Base-by-base conservation (phyloP, 2,113 vertebrate species). In the Cryptomyrus ogoouensis region DNA sequence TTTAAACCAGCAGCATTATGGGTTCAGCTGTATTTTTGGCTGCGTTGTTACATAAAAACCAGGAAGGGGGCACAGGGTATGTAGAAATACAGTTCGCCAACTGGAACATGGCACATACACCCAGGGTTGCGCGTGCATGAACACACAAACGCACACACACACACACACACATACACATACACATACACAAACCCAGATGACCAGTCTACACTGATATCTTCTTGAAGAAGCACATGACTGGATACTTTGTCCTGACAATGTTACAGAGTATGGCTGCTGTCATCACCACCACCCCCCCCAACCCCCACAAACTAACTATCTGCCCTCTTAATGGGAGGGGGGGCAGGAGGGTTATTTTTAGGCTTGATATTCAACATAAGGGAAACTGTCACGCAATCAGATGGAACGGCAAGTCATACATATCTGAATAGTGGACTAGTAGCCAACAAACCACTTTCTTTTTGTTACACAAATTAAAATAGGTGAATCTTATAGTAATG, bases 211-310 rank as follows among this genome's bases (percentile, higher is more conserved):
- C 42, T 35, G 27, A 17, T 44, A 89, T 35, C 35, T 12, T 62
- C 39, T 31, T 19, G 52, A 31, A 88, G 35, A 83, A 8, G 35
- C 19, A 50, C 77, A 49, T n/a, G 21, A 21, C 87, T 42, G 21
- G 24, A 89, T 50, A 83, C 88, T 89, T 89, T 89, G 88, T 83
- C 88, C 49, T 52, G 49, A 85, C 89, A 84, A 50, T n/a, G 31
- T 24, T 17, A 7, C 44, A 44, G 50, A 89, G 80, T 17, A 80
- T 24, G 19, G 39, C 24, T 47, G 12, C 53, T 87, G 56, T 90
- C 58, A 50, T 50, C 88, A 42, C 83, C 3, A 2, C n/a, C 74
- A 46, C 12, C 27, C 44, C 85, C n/a, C 24, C 52, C n/a, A n/a
- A n/a, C 46, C 46, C 42, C n/a, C 5, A 1, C 24, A 24, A 24